Percentiles rank a stretch among this genome's conserved stretches.
phyloP scores from a whole-genome alignment of 2,797 vertebrate genomes.

The Labeo calbasu region DNA sequence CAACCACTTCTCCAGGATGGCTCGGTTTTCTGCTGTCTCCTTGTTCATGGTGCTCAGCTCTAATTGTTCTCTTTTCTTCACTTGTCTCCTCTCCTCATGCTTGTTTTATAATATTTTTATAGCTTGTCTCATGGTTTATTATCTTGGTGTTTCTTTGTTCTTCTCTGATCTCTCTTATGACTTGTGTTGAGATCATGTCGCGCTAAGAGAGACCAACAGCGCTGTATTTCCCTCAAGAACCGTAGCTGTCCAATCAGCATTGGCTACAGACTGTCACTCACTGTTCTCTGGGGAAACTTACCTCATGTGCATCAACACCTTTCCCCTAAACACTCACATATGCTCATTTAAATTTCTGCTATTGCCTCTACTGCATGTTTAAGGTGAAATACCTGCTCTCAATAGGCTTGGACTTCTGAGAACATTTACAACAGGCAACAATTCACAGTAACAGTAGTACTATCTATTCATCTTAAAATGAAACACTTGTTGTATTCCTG shows the following conservation, averaged over 20 bases:
- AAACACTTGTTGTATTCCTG: neutral
- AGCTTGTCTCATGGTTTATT: neutral
- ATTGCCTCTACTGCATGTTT: neutral
- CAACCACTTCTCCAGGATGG: slow-evolving; percentile 23
- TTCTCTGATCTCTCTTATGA: slow-evolving; percentile 12
- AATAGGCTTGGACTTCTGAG: slow-evolving; percentile 6
- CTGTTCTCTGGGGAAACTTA: slow-evolving; percentile 23
- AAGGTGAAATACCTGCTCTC: neutral
- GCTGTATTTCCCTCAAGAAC: slow-evolving; percentile 35
- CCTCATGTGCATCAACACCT: slow-evolving; percentile 29
- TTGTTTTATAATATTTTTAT: neutral
- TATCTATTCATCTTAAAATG: neutral
- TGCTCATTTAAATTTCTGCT: slow-evolving; percentile 18
- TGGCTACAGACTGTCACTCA: neutral
- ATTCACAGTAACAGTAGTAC: neutral
- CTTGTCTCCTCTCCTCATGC: slow-evolving; percentile 3
- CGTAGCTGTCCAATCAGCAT: slow-evolving; percentile 39
- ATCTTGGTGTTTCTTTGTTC: neutral
- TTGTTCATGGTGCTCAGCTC: slow-evolving; percentile 26
- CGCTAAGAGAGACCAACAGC: slow-evolving; percentile 35
- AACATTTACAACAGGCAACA: neutral
- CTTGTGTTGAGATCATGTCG: neutral
- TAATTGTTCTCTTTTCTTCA: neutral
- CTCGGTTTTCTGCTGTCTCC: slow-evolving; percentile 7
- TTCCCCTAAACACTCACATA: slow-evolving; percentile 29